Percentiles rank a stretch among this genome's conserved stretches.
phyloP scores from a whole-genome alignment of 92 coral and sea anemone species.

The Blastomussa wellsi region DNA sequence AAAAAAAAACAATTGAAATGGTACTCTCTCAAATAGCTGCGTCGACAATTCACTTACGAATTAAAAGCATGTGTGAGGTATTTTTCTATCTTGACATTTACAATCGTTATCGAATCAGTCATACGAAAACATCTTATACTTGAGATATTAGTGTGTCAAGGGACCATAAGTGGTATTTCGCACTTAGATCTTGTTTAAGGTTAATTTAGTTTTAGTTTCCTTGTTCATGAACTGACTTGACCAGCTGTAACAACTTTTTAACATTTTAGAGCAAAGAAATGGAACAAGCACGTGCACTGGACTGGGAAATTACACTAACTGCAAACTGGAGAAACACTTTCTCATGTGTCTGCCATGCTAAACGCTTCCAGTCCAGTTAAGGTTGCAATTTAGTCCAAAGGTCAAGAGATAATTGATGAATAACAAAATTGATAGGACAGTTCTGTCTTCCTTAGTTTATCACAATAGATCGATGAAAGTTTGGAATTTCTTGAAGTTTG shows the following conservation, averaged over 20 bases:
- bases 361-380: neutral
- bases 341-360: neutral
- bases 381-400: neutral
- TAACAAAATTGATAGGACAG: neutral
- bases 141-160: neutral
- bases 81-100: slow-evolving; percentile 5
- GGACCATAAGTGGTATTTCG: neutral
- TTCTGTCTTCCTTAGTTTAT: neutral
- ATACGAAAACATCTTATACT: neutral
- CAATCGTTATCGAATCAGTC: neutral
- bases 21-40: neutral
- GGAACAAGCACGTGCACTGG: neutral
- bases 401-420: slow-evolving; percentile 18
- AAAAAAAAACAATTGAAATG: too few species aligned
- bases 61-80: slow-evolving; percentile 13
- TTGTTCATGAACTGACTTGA: neutral
- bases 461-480: slow-evolving; percentile 25
- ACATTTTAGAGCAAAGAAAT: neutral
- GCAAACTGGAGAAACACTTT: neutral
- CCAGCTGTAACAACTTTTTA: neutral
- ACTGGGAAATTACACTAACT: neutral
- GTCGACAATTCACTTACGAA: neutral
- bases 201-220: neutral
- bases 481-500: slow-evolving; percentile 6
- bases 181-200: neutral